A percentile compares a stretch with the other conserved stretches of the same genome.
These are phyloP conservation scores for Penaeus monodon DNA, from an alignment of 2,888 invertebrate genomes.

Conservation along the genomic window DNA sequence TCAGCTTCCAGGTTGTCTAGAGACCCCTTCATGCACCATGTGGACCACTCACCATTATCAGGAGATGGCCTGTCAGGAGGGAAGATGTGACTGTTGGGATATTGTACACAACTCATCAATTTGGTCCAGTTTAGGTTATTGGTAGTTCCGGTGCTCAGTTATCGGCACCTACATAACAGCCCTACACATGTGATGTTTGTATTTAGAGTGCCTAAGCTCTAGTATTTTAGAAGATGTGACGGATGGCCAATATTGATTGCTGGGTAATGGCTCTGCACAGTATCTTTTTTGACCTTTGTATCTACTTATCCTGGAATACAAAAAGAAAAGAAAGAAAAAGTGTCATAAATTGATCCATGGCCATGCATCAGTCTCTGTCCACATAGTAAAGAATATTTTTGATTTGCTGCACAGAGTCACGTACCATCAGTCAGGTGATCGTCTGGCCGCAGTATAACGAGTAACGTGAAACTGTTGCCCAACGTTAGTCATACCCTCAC, in stretches of 20 bases:
- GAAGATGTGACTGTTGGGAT: slow-evolving; percentile 33
- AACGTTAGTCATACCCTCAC: slow-evolving; percentile 53
- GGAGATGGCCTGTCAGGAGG: slow-evolving; percentile 23
- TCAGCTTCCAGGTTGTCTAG: not conserved
- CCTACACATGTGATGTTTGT: slow-evolving; percentile 63
- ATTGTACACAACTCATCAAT: slow-evolving; percentile 60
- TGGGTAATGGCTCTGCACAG: slow-evolving; percentile 12
- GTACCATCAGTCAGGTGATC: slow-evolving; percentile 5
- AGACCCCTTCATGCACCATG: not conserved
- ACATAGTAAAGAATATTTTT: too few relatives aligned
- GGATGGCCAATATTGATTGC: slow-evolving; percentile 32
- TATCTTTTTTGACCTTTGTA: slow-evolving; percentile 13
- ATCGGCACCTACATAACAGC: slow-evolving; percentile 58
- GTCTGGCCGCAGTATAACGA: slow-evolving; percentile 31
- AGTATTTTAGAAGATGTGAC: slow-evolving; percentile 54
- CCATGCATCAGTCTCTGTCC: too few relatives aligned
- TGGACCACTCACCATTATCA: not conserved
- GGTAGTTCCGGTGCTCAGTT: slow-evolving; percentile 52
- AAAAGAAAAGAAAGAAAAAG: not conserved
- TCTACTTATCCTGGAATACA: slow-evolving; percentile 10
- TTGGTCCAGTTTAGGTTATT: slow-evolving; percentile 57
- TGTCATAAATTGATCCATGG: not conserved
- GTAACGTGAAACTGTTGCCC: slow-evolving; percentile 56
- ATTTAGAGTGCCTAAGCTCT: slow-evolving; percentile 64
- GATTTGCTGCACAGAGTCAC: too few relatives aligned